Conservation (phyloP, 2,797 vertebrate species). For the Potorous gilbertii region DNA sequence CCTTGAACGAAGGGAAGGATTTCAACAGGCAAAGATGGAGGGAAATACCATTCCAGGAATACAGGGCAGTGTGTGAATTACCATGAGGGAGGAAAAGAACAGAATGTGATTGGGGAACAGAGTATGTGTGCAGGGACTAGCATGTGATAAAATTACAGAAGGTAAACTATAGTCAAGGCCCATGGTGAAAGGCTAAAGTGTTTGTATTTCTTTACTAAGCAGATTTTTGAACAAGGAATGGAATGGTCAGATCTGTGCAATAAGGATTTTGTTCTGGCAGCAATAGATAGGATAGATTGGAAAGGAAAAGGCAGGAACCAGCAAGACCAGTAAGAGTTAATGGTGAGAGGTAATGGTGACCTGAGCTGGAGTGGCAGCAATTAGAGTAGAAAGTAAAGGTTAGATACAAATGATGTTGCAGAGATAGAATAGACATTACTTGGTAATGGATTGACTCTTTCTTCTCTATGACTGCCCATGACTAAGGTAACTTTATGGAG, state of each 20-base stretch:
- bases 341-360: not conserved
- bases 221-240: not conserved
- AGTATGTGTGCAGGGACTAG: not conserved
- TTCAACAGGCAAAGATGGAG: not conserved
- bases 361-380: not conserved
- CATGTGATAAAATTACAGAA: constrained; percentile 4
- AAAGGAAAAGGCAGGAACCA: not conserved
- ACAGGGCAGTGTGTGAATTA: not conserved
- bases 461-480: not conserved
- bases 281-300: not conserved
- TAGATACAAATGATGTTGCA: not conserved
- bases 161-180: not conserved
- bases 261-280: not conserved
- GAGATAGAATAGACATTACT: not conserved
- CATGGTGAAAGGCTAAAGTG: not conserved
- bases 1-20: constrained; percentile 23
- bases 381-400: constrained; percentile 10
- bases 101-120: not conserved
- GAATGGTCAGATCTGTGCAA: not conserved
- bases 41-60: not conserved
- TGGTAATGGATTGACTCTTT: not conserved
- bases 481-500: not conserved
- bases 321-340: not conserved
- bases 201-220: constrained; percentile 21
- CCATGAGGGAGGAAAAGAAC: not conserved